phyloP scores from a whole-genome alignment of 1,140 invertebrate genomes.

The Pinna nobilis region DNA sequence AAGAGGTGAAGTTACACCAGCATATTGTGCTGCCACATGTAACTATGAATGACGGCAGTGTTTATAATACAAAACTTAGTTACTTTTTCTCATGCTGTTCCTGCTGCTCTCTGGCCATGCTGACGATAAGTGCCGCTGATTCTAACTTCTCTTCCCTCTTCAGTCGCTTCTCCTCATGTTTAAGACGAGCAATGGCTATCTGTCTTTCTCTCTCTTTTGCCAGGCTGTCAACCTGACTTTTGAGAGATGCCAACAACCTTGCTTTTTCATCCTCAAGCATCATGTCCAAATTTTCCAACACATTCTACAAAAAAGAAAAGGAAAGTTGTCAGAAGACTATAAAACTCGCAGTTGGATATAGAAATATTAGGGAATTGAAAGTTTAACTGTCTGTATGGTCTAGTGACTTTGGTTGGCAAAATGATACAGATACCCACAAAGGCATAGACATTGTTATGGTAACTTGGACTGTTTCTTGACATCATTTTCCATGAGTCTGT shows the following conservation, averaged over 20 bases:
- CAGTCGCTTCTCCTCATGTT: constrained; percentile 46
- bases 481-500: too few species aligned
- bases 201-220: constrained; percentile 56
- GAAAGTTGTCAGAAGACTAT: background rate
- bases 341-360: too few species aligned
- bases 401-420: too few species aligned
- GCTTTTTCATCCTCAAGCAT: constrained; percentile 68
- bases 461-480: too few species aligned
- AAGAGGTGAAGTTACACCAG: background rate
- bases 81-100: constrained; percentile 50
- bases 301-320: constrained; percentile 51
- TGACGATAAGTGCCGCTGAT: constrained; percentile 58
- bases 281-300: constrained; percentile 62
- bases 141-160: constrained; percentile 64
- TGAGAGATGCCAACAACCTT: constrained; percentile 53
- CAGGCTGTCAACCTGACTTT: constrained; percentile 48
- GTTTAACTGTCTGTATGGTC: too few species aligned
- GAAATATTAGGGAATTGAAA: too few species aligned
- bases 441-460: too few species aligned
- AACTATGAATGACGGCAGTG: background rate
- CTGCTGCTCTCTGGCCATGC: constrained; percentile 48
- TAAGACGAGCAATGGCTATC: constrained; percentile 58
- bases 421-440: too few species aligned
- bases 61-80: constrained; percentile 6
- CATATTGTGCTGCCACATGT: background rate